phyloP scores from a whole-genome alignment of 1,140 invertebrate species.

The Neomicropteryx cornuta region DNA sequence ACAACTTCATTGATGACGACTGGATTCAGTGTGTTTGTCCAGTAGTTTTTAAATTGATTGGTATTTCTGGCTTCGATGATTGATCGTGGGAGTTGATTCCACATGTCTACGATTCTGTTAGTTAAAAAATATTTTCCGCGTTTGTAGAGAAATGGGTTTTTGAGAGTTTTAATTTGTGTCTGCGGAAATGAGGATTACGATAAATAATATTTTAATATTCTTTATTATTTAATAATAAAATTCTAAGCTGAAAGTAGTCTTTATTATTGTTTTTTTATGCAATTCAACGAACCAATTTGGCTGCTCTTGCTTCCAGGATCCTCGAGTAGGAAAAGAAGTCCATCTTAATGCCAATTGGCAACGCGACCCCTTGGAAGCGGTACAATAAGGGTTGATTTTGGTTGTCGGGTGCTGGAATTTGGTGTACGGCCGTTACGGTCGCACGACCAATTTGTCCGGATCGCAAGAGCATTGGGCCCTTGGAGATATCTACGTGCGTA shows the following conservation, averaged over 20 bases:
- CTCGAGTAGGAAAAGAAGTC: conserved; percentile 70
- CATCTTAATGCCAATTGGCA: conserved; percentile 64
- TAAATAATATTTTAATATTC: too few species aligned
- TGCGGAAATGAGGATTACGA: too few species aligned
- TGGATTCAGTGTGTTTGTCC: too few species aligned
- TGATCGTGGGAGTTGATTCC: too few species aligned
- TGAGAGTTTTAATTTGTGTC: too few species aligned
- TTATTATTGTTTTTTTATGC: not conserved
- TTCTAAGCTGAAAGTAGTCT: too few species aligned
- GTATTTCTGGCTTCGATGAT: too few species aligned
- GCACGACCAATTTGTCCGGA: conserved; percentile 64
- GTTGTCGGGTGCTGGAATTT: conserved; percentile 44
- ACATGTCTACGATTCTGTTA: too few species aligned
- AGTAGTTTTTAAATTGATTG: too few species aligned
- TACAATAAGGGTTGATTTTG: conserved; percentile 50
- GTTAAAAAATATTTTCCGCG: too few species aligned
- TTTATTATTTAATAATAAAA: conserved; percentile 2
- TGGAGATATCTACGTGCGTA: conserved; percentile 82
- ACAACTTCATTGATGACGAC: too few species aligned
- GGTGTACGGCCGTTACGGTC: conserved; percentile 62
- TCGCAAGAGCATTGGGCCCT: conserved; percentile 77
- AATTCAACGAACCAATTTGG: conserved; percentile 45
- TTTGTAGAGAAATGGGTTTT: too few species aligned
- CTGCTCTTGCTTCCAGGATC: conserved; percentile 64
- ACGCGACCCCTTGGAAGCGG: conserved; percentile 80